These are phyloP conservation scores for Pachycephala philippinensis DNA, from an alignment of 2,113 vertebrate genomes.

Conservation along the genomic window DNA sequence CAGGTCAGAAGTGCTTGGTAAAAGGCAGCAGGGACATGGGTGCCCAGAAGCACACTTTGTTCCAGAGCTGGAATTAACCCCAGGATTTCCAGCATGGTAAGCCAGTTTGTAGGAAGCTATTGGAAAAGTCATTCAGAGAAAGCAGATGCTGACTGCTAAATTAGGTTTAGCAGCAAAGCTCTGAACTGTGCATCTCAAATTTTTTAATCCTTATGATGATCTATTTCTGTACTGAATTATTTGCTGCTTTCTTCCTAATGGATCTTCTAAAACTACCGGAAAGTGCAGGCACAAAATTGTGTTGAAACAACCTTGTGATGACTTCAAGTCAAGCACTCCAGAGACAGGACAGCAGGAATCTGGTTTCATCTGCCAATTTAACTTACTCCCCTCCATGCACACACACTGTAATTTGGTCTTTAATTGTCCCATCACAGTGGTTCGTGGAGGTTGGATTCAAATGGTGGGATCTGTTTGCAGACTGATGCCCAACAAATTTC, in stretches of 20 bases:
- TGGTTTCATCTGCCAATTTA: background rate
- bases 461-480: background rate
- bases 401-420: background rate
- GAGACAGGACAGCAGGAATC: background rate
- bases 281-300: background rate
- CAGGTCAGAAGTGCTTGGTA: background rate
- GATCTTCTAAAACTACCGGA: background rate
- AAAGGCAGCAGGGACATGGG: rapidly evolving
- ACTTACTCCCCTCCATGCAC: background rate
- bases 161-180: background rate
- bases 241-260: background rate
- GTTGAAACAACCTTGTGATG: background rate
- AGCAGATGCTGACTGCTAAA: background rate
- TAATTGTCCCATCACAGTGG: background rate
- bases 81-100: background rate
- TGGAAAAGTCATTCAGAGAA: background rate
- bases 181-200: background rate
- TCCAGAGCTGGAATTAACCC: background rate
- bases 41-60: background rate
- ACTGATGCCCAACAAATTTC: background rate
- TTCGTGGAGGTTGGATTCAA: background rate
- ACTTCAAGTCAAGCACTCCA: background rate
- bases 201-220: background rate
- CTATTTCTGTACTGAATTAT: background rate
- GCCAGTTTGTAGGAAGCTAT: background rate